These are phyloP conservation scores for Paratrypauchen microcephalus DNA, from an alignment of 2,797 vertebrate genomes.

Conservation along the genomic window DNA sequence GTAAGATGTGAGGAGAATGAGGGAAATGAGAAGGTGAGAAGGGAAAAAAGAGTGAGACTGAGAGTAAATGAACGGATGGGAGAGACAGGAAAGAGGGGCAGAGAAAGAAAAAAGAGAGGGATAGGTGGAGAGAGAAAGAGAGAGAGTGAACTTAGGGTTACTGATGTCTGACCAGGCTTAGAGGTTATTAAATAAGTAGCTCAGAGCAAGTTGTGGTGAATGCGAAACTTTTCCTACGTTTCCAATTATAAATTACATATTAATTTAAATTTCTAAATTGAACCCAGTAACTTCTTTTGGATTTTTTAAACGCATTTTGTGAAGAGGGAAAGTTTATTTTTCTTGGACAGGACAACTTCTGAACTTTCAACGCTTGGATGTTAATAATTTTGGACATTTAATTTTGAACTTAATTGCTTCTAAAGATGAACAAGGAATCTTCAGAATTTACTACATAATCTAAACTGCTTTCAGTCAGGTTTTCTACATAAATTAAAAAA, in stretches of 20 bases:
- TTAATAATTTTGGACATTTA: background rate
- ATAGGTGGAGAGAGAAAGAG: background rate
- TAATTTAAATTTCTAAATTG: background rate
- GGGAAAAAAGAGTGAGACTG: background rate
- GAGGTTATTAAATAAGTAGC: slow-evolving; percentile 15
- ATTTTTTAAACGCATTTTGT: background rate
- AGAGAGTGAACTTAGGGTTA: slow-evolving; percentile 19
- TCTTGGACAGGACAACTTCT: background rate
- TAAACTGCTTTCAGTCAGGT: background rate
- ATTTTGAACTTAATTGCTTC: background rate
- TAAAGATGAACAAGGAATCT: background rate
- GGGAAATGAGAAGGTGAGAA: background rate
- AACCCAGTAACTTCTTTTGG: background rate
- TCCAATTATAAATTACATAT: background rate
- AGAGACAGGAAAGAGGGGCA: too few relatives aligned
- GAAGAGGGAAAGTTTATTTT: background rate
- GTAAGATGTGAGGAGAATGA: background rate
- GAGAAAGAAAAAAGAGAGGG: background rate
- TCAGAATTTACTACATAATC: background rate
- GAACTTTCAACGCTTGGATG: background rate
- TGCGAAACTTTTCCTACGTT: background rate
- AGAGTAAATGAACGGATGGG: too few relatives aligned
- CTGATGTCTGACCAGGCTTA: slow-evolving; percentile 29
- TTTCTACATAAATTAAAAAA: background rate
- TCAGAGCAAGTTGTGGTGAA: background rate